A percentile compares a stretch with the other conserved stretches of the same genome.
These are phyloP conservation scores for Cosmia trapezina DNA, from an alignment of 2,888 invertebrate genomes.

Conservation along the genomic window DNA sequence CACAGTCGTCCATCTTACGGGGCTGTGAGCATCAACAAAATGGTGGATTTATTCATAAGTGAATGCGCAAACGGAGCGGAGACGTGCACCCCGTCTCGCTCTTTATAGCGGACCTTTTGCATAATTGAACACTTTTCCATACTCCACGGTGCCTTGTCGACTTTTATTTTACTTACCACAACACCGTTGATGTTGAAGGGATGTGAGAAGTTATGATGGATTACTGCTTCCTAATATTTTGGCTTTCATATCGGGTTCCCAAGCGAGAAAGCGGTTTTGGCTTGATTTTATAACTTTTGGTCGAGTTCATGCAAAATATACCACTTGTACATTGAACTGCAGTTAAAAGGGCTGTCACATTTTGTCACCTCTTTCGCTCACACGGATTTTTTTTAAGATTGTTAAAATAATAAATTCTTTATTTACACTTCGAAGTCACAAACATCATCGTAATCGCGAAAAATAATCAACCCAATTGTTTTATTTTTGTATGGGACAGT, in stretches of 20 bases:
- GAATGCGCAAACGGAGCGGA: constrained; percentile 40
- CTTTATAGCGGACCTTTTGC: constrained; percentile 38
- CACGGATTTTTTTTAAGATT: too few species aligned
- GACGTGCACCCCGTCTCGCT: constrained; percentile 28
- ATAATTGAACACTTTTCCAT: constrained; percentile 53
- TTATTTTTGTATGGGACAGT: too few species aligned
- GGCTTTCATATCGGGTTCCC: background rate
- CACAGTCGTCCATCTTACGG: constrained; percentile 33
- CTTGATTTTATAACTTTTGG: constrained; percentile 4
- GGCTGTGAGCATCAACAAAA: constrained; percentile 44
- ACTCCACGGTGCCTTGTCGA: constrained; percentile 3
- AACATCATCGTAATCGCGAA: too few species aligned
- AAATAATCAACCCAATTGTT: too few species aligned
- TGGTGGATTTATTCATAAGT: constrained; percentile 57
- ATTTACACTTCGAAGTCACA: too few species aligned
- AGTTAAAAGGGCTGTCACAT: too few species aligned
- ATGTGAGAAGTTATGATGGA: constrained; percentile 27
- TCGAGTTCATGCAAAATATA: constrained; percentile 13
- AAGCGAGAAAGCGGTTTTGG: constrained; percentile 16
- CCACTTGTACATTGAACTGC: background rate
- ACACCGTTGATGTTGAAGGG: background rate
- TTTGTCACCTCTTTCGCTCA: too few species aligned
- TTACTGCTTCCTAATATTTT: constrained; percentile 21
- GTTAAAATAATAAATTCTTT: background rate
- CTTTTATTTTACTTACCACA: constrained; percentile 24